A percentile compares a stretch with the other conserved stretches of the same genome.
Evolutionary conservation across 2,888 invertebrate genomes (phyloP).

Genomic region (Homarus gammarus): DNA sequence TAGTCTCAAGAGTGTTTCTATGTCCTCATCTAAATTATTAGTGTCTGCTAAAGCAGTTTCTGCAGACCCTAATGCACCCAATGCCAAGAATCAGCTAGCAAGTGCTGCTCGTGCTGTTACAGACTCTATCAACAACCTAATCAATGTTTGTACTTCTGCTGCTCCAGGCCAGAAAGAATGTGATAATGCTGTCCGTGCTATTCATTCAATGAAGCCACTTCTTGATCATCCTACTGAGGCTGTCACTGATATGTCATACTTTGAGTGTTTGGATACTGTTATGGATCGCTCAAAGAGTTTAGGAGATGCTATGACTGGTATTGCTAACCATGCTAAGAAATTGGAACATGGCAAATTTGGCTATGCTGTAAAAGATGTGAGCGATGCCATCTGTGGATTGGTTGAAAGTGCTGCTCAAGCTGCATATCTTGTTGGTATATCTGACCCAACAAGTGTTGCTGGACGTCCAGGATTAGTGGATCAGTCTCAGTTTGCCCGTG

Average conservation of each 20-base stretch:
- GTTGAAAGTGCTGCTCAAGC: constrained; percentile 97
- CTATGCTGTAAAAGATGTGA: constrained; percentile 89
- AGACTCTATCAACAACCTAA: constrained; percentile 93
- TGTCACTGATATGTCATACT: constrained; percentile 92
- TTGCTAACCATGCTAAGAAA: constrained; percentile 93
- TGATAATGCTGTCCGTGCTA: constrained; percentile 95
- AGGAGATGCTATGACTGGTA: constrained; percentile 95
- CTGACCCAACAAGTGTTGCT: constrained; percentile 92
- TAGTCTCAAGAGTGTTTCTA: constrained; percentile 91
- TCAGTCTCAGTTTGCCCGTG: constrained; percentile 91
- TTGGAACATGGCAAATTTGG: constrained; percentile 92
- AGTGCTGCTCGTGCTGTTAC: constrained; percentile 91
- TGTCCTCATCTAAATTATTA: constrained; percentile 90
- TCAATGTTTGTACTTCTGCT: constrained; percentile 91
- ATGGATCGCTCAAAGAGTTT: constrained; percentile 92
- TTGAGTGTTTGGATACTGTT: constrained; percentile 94
- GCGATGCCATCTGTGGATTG: constrained; percentile 92
- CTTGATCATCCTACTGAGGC: constrained; percentile 93
- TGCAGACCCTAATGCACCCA: constrained; percentile 92
- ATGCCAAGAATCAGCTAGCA: constrained; percentile 92
- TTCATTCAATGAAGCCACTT: constrained; percentile 90
- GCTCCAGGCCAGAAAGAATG: constrained; percentile 98
- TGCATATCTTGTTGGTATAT: constrained; percentile 95
- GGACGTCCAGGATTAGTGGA: constrained; percentile 94
- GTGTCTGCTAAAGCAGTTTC: constrained; percentile 93